Evolutionary conservation across 1,140 invertebrate genomes (phyloP).

Genomic region (Brachionus manjavacas): DNA sequence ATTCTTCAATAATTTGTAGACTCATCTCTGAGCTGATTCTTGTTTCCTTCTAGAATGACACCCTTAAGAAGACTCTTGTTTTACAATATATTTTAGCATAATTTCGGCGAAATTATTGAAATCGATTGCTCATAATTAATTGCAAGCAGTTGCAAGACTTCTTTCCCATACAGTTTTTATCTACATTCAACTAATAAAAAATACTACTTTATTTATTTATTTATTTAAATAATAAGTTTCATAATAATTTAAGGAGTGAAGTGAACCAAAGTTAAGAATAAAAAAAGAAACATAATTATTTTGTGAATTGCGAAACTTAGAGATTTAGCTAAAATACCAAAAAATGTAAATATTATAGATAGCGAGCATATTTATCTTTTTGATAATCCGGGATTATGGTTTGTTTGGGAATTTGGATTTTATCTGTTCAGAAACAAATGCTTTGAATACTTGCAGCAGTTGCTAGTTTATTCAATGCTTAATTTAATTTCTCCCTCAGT

Average conservation of each 20-base stretch:
- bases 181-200: conserved; percentile 6
- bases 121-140: not conserved
- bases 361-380: not conserved
- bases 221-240: not conserved
- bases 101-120: not conserved
- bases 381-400: not conserved
- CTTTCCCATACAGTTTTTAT: not conserved
- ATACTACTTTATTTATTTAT: not conserved
- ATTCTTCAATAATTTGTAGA: not conserved
- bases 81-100: not conserved
- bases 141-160: not conserved
- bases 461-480: not conserved
- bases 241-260: not conserved
- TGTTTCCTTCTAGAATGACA: not conserved
- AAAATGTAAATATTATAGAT: not conserved
- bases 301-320: not conserved
- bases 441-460: not conserved
- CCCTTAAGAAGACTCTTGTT: not conserved
- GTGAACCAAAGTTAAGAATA: not conserved
- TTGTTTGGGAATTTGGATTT: not conserved
- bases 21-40: not conserved
- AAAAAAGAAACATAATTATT: not conserved
- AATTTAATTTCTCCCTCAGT: not conserved
- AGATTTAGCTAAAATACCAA: not conserved
- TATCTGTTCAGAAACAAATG: not conserved